Evolutionary conservation across 1,140 invertebrate genomes (phyloP), one percentile per base, ranked within the genome.

Genomic region (Phymorhynchus buccinoides): DNA sequence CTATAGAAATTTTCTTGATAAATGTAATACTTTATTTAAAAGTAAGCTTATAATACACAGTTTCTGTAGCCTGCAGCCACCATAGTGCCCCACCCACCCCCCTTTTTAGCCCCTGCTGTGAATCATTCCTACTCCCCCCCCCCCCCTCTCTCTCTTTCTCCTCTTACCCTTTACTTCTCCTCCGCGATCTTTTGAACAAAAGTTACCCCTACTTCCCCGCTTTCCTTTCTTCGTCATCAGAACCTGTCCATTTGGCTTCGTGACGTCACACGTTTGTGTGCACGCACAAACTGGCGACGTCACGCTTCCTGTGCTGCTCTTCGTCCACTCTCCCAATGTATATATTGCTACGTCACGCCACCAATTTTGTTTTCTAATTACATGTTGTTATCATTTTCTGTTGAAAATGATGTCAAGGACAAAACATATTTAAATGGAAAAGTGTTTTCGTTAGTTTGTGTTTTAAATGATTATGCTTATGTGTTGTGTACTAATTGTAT

Each of bases 321-420:
- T 73, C 80, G 66, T 84, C 73, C 75, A 78, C 73, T 84, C 87
- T 86, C 85, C 85, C 86, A n/a, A n/a, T n/a, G n/a, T n/a, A n/a
- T 88, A 83, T 39, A 84, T 85, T 82, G 52, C 56, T 88, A 39
- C 84, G 84, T 88, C 85, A 85, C 86, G 87, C 84, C 85, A 86
- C 86, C 71, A 68, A 44, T 52, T n/a, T n/a, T n/a, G 84, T 48
- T 85, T 37, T 79, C 80, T 48, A 52, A 66, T 82, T 35, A 66
- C 14, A n/a, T n/a, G 35, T 37, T 66, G 48, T 66, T 56, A 18
- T 39, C 27, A 41, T 56, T 62, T 56, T 66, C 52, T 27, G 52
- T 42, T 9, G 44, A 82, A 48, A 82, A n/a, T 62, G n/a, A 62
- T 82, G 7, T 22, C n/a, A n/a, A n/a, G n/a, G n/a, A n/a, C n/a